Base-by-base conservation (phyloP, 2,797 vertebrate genomes). In the Oryzias dopingdopingensis region DNA sequence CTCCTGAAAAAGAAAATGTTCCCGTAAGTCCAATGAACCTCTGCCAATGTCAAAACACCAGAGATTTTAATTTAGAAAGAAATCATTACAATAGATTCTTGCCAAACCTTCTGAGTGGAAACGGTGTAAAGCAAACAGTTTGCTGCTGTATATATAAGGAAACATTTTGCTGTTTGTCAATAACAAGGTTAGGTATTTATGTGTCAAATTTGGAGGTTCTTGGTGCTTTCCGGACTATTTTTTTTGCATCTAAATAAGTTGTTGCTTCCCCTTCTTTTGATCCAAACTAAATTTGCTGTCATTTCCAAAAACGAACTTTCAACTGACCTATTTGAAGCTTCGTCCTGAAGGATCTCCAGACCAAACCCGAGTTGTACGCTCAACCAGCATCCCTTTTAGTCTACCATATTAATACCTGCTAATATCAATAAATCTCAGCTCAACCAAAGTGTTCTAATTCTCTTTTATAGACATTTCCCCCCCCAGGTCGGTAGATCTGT, bases 51-150 rank as follows among this genome's bases (percentile, higher is more conserved):
- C 46, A 42, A 40, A 41, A 69, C 52, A 47, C 40, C 8, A 6
- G 50, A 43, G n/a, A 42, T 40, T 56, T 69, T 46, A 37, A 37
- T 74, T 72, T 82, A 67, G 71, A 71, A 47, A 58, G 58, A 55
- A 72, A 70, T 72, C 47, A 62, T 76, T 70, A 83, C 78, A 86
- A 83, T 68, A 62, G 50, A 0, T 15, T 6, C 6, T 59, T 67
- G 80, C 79, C 61, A 78, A 57, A 70, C 49, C 74, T 40, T 40
- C 3, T 44, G 44, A 66, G 64, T 62, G 55, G 77, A 75, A 71
- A 55, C 45, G 52, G 40, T 47, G 54, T 59, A 61, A 64, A 55
- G 57, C 59, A 69, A 76, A 82, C 54, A 72, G 4, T 59, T 49
- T 40, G 15, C 47, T 67, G 42, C 49, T 48, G 47, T 55, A 13